Evolutionary conservation across 1,140 invertebrate genomes (phyloP).

Genomic region (Grapholita molesta): DNA sequence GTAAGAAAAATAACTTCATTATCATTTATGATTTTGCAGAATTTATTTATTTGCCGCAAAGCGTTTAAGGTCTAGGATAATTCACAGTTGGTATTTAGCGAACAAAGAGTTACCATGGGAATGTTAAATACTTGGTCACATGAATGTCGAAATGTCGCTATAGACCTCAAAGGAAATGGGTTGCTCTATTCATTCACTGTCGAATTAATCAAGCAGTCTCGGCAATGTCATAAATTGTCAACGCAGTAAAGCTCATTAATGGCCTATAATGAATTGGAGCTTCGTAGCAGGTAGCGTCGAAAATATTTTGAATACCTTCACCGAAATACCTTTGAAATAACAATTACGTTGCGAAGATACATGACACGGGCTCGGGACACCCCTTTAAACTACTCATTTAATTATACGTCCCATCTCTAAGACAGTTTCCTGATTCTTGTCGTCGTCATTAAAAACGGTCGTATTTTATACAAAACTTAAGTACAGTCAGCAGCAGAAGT

Average conservation of each 20-base stretch:
- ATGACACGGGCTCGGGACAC: constrained; percentile 16
- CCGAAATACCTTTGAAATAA: constrained; percentile 50
- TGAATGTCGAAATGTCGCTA: neutral
- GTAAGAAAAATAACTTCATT: no score
- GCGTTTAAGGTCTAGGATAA: neutral
- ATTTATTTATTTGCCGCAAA: neutral
- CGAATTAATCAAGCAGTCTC: constrained; percentile 53
- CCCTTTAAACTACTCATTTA: constrained; percentile 50
- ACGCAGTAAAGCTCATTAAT: constrained; percentile 65
- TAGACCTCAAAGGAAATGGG: neutral
- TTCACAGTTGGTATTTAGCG: neutral
- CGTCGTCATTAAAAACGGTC: neutral
- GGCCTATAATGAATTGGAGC: constrained; percentile 63
- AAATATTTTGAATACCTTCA: constrained; percentile 54
- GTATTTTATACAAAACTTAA: neutral
- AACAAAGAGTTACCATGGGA: neutral
- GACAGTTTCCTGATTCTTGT: constrained; percentile 21
- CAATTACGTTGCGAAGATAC: constrained; percentile 35
- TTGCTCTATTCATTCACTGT: constrained; percentile 40
- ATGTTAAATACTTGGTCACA: neutral
- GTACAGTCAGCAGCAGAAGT: no score
- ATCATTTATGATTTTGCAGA: no score
- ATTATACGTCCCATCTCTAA: constrained; percentile 36
- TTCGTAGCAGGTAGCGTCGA: constrained; percentile 58
- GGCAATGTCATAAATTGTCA: constrained; percentile 53